Conservation (phyloP, 2,888 invertebrate species). For the Lithosia quadra region DNA sequence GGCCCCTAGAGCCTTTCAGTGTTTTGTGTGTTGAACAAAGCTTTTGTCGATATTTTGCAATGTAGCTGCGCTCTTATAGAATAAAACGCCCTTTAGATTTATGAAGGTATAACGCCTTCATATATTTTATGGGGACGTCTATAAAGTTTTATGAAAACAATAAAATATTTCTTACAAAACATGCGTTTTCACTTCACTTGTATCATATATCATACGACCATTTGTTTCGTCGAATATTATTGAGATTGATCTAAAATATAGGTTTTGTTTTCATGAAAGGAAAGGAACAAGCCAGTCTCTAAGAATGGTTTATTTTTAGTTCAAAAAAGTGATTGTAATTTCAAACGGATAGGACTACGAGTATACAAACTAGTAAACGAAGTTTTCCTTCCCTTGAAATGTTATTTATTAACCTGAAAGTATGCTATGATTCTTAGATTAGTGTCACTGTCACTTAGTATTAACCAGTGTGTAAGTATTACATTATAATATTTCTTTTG, state of each 20-base stretch:
- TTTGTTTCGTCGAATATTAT: neutral
- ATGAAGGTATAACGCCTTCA: constrained; percentile 7
- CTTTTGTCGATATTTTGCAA: constrained; percentile 27
- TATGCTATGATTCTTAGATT: too few species aligned
- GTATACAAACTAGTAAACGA: neutral
- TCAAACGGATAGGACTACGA: too few species aligned
- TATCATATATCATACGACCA: neutral
- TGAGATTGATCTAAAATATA: neutral
- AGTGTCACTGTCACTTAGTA: neutral
- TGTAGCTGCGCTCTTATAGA: constrained; percentile 22
- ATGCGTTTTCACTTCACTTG: constrained; percentile 2
- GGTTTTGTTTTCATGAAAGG: neutral
- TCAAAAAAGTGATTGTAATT: too few species aligned
- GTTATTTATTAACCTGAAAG: too few species aligned
- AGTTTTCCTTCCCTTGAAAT: neutral
- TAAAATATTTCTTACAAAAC: neutral
- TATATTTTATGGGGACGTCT: neutral
- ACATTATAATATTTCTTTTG: neutral
- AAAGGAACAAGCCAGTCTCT: neutral
- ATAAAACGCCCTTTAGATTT: constrained; percentile 13
- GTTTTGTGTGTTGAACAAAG: constrained; percentile 34
- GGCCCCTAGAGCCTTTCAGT: constrained; percentile 29
- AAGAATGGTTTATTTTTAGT: too few species aligned
- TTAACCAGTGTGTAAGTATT: neutral
- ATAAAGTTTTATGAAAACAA: constrained; percentile 2